A percentile compares a stretch with the other conserved stretches of the same genome.
Evolutionary conservation across 1,140 invertebrate species (phyloP).

Genomic region (Drosophila pachea): DNA sequence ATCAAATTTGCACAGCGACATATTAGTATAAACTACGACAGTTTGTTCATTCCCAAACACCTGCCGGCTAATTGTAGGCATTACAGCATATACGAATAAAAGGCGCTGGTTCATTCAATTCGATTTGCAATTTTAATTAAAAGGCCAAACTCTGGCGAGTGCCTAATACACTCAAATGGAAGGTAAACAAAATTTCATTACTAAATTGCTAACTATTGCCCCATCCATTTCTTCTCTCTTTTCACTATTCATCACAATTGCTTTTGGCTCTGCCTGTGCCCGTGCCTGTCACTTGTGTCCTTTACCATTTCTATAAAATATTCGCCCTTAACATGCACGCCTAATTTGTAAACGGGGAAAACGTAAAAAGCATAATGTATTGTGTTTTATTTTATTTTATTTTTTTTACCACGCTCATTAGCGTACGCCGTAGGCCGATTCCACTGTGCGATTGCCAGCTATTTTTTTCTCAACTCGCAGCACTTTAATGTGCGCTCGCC

Average conservation of each 20-base stretch:
- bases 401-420: constrained; percentile 29
- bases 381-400: constrained; percentile 11
- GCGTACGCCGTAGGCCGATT: constrained; percentile 43
- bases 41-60: neutral
- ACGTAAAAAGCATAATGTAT: constrained; percentile 56
- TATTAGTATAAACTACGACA: neutral
- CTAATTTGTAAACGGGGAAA: constrained; percentile 59
- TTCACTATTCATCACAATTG: constrained; percentile 34
- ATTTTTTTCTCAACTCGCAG: constrained; percentile 36
- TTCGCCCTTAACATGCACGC: constrained; percentile 69
- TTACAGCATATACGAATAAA: neutral
- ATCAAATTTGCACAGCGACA: neutral
- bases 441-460: constrained; percentile 40
- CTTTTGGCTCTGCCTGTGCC: constrained; percentile 8
- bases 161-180: too few relatives aligned
- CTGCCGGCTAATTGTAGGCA: neutral
- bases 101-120: neutral
- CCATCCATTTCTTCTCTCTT: neutral
- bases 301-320: constrained; percentile 59
- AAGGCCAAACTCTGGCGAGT: too few relatives aligned
- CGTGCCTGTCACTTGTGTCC: constrained; percentile 16
- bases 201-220: too few relatives aligned
- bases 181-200: too few relatives aligned
- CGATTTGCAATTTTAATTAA: neutral
- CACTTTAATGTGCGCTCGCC: constrained; percentile 56